Conservation (phyloP, 2,113 vertebrate species). For the Henicopernis longicauda region DNA sequence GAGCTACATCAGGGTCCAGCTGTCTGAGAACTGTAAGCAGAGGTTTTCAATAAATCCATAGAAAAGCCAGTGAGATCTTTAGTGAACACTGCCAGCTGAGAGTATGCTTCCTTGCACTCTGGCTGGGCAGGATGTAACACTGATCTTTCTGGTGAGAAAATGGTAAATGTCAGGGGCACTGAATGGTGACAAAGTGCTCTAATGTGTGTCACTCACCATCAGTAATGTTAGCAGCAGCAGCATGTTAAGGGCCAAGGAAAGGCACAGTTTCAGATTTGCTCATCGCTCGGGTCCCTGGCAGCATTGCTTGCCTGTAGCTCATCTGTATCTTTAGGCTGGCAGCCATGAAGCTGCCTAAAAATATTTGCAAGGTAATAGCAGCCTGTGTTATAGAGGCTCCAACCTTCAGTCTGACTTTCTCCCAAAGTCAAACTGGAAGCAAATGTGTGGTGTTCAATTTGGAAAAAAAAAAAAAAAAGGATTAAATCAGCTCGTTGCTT, state of each 20-base stretch:
- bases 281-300: background rate
- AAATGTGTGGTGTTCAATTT: background rate
- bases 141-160: background rate
- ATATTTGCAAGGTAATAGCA: background rate
- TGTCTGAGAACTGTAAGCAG: background rate
- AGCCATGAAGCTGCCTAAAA: background rate
- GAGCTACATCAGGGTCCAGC: background rate
- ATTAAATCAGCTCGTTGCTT: background rate
- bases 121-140: background rate
- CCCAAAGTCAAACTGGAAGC: background rate
- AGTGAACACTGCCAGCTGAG: background rate
- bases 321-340: background rate
- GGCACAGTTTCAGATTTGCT: background rate
- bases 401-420: background rate
- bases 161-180: background rate
- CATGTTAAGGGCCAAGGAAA: background rate
- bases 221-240: background rate
- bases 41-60: background rate
- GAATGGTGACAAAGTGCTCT: background rate
- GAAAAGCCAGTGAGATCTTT: background rate
- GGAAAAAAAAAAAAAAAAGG: background rate
- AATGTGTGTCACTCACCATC: background rate
- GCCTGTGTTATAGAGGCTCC: background rate
- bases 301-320: background rate
- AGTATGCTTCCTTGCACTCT: background rate